Evolutionary conservation across 2,888 invertebrate species (phyloP).

Genomic region (Bembecia ichneumoniformis): DNA sequence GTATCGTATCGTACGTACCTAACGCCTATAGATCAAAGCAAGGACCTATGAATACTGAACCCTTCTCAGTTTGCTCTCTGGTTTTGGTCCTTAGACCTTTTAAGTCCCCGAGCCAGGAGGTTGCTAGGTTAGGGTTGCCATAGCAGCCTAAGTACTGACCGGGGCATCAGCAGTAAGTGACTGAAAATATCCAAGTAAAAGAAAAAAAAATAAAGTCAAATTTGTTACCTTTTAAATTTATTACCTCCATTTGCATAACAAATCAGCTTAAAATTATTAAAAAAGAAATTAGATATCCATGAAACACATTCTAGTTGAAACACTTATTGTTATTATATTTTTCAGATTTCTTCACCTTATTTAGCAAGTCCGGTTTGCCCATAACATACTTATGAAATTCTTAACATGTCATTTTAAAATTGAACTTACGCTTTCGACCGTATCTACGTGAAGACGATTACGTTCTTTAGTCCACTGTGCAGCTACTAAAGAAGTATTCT

Average conservation of each 20-base stretch:
- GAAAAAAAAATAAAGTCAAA: too few relatives aligned
- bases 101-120: too few relatives aligned
- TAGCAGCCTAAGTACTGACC: too few relatives aligned
- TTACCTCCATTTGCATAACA: neutral
- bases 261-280: neutral
- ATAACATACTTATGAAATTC: constrained; percentile 1
- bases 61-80: too few relatives aligned
- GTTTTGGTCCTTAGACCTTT: too few relatives aligned
- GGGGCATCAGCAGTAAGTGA: too few relatives aligned
- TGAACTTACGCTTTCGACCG: constrained; percentile 1
- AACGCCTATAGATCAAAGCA: too few relatives aligned
- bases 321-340: constrained; percentile 1
- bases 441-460: constrained; percentile 1
- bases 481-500: constrained; percentile 1
- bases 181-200: neutral
- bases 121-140: too few relatives aligned
- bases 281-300: neutral
- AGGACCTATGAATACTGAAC: too few relatives aligned
- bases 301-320: too few relatives aligned
- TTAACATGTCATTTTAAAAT: neutral
- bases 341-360: neutral
- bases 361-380: neutral
- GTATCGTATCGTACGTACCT: too few relatives aligned
- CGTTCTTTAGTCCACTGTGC: constrained; percentile 1
- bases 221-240: neutral